phyloP scores from a whole-genome alignment of 2,113 vertebrate genomes.

The Astatoreochromis straeleni region DNA sequence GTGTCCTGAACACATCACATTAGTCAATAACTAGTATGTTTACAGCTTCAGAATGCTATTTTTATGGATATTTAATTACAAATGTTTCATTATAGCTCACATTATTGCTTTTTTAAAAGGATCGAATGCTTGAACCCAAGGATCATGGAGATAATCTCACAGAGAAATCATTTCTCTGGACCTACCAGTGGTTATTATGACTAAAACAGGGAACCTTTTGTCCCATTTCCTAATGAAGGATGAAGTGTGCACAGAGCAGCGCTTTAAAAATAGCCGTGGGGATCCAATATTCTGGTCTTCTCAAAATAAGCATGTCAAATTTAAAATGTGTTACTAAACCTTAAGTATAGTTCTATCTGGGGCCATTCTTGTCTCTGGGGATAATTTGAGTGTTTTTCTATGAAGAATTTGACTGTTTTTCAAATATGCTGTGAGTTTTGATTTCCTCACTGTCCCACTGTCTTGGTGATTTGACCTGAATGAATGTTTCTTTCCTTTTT shows the following conservation, averaged over 20 bases:
- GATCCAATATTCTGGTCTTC: not conserved
- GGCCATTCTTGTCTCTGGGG: not conserved
- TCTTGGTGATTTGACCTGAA: not conserved
- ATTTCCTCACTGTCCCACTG: not conserved
- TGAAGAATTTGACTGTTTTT: not conserved
- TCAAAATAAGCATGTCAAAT: not conserved
- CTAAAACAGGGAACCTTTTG: slow-evolving; percentile 26
- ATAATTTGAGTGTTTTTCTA: not conserved
- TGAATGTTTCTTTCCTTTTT: not conserved
- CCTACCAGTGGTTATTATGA: not conserved
- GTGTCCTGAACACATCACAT: not conserved
- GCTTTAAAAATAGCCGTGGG: not conserved
- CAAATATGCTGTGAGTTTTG: not conserved
- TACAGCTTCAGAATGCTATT: not conserved
- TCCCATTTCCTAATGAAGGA: slow-evolving; percentile 4
- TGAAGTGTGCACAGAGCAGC: not conserved
- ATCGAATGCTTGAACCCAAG: not conserved
- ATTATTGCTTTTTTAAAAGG: not conserved
- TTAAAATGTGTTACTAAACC: not conserved
- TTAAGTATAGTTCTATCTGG: not conserved
- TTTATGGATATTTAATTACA: not conserved
- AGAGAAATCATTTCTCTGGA: not conserved
- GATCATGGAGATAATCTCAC: not conserved
- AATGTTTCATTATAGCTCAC: not conserved
- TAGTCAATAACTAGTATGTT: not conserved